These are phyloP conservation scores for Rhyacophila evoluta DNA, from an alignment of 2,888 invertebrate species.

Conservation along the genomic window DNA sequence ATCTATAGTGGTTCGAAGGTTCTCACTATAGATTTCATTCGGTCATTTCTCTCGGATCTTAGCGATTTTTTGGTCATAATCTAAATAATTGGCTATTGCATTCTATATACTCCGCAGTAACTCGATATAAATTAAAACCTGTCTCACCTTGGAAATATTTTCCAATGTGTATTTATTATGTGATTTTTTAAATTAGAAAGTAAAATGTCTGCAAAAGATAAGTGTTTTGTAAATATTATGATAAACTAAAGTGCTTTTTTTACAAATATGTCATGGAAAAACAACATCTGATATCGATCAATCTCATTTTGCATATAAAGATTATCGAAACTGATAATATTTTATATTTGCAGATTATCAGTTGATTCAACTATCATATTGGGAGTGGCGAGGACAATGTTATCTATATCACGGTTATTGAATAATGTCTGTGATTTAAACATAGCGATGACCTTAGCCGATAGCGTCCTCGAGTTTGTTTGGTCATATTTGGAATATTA, in stretches of 20 bases:
- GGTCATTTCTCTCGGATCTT: too few relatives aligned
- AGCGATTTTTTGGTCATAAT: too few relatives aligned
- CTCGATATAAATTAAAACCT: too few relatives aligned
- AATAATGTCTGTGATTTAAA: constrained; percentile 36
- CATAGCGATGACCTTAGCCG: constrained; percentile 57
- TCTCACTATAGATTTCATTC: too few relatives aligned
- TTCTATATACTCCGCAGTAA: too few relatives aligned
- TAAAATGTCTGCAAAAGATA: constrained; percentile 6
- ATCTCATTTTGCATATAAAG: too few relatives aligned
- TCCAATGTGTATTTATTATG: too few relatives aligned
- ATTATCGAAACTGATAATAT: too few relatives aligned
- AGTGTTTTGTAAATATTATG: neutral
- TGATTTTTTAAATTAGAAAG: too few relatives aligned
- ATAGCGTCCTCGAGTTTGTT: constrained; percentile 64
- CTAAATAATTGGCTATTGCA: too few relatives aligned
- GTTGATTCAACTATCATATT: constrained; percentile 61
- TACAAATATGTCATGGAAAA: neutral
- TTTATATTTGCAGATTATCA: constrained; percentile 58
- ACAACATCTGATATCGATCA: neutral
- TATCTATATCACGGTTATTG: constrained; percentile 59
- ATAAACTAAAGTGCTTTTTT: neutral
- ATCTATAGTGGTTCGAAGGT: too few relatives aligned
- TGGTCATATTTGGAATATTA: constrained; percentile 74
- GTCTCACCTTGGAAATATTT: too few relatives aligned
- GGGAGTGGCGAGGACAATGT: constrained; percentile 60